phyloP scores from a whole-genome alignment of 1,140 invertebrate species.

The Calliopsis andreniformis region DNA sequence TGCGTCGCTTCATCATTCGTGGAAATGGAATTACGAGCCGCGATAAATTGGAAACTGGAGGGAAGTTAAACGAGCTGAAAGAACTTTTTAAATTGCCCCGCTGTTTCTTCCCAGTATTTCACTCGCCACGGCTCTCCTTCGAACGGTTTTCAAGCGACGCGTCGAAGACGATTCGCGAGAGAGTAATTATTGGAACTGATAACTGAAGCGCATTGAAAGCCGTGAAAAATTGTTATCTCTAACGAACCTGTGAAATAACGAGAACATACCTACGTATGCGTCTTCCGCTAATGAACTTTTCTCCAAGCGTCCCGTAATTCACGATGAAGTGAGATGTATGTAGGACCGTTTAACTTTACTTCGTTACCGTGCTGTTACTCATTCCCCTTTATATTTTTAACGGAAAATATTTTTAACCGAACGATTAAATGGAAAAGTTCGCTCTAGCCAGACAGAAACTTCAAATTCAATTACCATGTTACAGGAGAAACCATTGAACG shows the following conservation, averaged over 20 bases:
- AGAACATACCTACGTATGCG: neutral
- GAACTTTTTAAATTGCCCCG: slow-evolving; percentile 10
- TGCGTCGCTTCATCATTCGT: neutral
- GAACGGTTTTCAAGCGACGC: too few relatives aligned
- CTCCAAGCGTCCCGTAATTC: neutral
- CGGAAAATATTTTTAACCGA: neutral
- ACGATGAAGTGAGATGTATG: too few relatives aligned
- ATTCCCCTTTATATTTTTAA: neutral
- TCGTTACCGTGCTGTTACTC: neutral
- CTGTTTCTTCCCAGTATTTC: neutral
- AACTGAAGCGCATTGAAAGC: neutral
- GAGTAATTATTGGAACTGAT: neutral
- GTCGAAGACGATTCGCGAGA: neutral
- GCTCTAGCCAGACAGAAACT: too few relatives aligned
- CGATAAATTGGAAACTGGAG: slow-evolving; percentile 24
- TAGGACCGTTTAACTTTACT: neutral
- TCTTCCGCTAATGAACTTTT: neutral
- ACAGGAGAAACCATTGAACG: too few relatives aligned
- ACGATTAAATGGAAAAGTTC: neutral
- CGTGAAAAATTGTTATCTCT: neutral
- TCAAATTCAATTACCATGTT: too few relatives aligned
- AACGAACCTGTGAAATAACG: too few relatives aligned
- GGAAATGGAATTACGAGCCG: slow-evolving; percentile 13
- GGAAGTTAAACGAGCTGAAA: slow-evolving; percentile 7
- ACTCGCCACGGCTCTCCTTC: too few relatives aligned